Base-by-base conservation (phyloP, 2,113 vertebrate species). In the Xiphophorus maculatus region DNA sequence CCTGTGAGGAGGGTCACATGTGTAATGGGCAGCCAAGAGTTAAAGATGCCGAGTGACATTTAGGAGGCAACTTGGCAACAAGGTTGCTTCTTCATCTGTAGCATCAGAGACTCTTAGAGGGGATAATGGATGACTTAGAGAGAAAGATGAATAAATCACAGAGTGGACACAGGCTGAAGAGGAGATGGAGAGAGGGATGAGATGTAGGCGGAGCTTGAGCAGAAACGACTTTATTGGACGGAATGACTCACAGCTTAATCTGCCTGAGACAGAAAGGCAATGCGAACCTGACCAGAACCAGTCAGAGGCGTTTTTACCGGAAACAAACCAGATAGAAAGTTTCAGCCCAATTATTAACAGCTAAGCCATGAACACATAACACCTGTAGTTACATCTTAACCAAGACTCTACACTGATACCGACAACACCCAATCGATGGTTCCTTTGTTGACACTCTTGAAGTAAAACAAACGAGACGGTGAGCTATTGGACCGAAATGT, bases 1-100 rank as follows among this genome's bases (percentile, higher is more conserved):
- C 74, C 58, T 76, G 68, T 1, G 60, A 10, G 65, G 60, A 27
- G 33, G 77, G 40, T 44, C 51, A 11, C 61, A 66, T 64, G 51
- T n/a, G 60, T 63, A 77, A 82, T 66, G 65, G 73, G 68, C 73
- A 67, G 70, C 65, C 14, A 2, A 62, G 75, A n/a, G 6, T 32
- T n/a, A 22, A 17, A 70, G 42, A 87, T 83, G 67, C 77, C 75
- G 75, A 70, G 70, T 74, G 75, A 83, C 70, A 83, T 87, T 81
- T 79, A 77, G 37, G 22, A 51, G 75, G 67, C 32, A 85, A 72
- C 88, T 70, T 80, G 69, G 85, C 88, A 89, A 85, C 83, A 62
- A 62, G 48, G 66, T 74, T 81, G 48, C 73, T 76, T 76, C 64
- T 71, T 83, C 84, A 79, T 83, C 74, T 76, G 79, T 3, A 65